Evolutionary conservation across 1,140 invertebrate species (phyloP).

Genomic region (Cherax quadricarinatus): DNA sequence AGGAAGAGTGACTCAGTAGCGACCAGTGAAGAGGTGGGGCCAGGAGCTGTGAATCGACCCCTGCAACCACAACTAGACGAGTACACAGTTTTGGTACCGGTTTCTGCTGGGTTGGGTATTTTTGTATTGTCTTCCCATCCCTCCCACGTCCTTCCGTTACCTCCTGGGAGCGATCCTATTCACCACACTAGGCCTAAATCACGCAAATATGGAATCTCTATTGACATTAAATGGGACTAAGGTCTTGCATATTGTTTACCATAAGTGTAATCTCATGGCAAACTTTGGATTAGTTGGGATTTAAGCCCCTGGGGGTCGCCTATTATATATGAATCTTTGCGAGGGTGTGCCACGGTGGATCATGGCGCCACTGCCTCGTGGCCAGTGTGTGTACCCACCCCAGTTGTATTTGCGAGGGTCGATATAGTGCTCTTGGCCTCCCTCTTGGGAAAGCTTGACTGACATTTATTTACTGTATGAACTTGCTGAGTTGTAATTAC

Average conservation of each 20-base stretch:
- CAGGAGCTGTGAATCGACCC: conserved; percentile 17
- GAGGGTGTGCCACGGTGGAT: background rate
- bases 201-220: conserved; percentile 40
- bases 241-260: conserved; percentile 38
- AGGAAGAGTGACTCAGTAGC: too few relatives aligned
- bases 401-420: too few relatives aligned
- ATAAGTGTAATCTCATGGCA: conserved; percentile 18
- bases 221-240: conserved; percentile 26
- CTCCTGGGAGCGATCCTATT: conserved; percentile 6
- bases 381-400: too few relatives aligned
- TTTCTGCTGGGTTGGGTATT: conserved; percentile 20
- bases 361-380: too few relatives aligned
- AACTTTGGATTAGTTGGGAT: conserved; percentile 32
- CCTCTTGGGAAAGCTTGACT: too few relatives aligned
- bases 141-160: background rate
- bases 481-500: too few relatives aligned
- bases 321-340: background rate
- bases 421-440: too few relatives aligned
- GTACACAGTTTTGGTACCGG: conserved; percentile 35
- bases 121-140: background rate
- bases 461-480: too few relatives aligned
- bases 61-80: background rate
- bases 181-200: conserved; percentile 31
- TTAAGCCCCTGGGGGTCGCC: background rate
- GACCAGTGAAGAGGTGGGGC: background rate